Percentiles rank a stretch among this genome's conserved stretches.
phyloP scores from a whole-genome alignment of 2,888 invertebrate genomes.

The Xanthia togata region DNA sequence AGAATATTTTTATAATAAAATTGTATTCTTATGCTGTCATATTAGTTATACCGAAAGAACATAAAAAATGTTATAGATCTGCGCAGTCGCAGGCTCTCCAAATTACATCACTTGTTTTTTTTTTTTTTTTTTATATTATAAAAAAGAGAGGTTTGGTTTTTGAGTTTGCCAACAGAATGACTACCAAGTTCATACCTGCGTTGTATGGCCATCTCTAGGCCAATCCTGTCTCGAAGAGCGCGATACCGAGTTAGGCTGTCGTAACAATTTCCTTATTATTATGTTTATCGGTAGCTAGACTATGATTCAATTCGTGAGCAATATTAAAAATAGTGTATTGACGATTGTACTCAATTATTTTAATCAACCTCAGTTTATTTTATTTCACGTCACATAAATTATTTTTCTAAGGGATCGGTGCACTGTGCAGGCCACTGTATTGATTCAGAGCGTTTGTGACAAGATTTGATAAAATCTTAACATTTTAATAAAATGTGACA shows the following conservation, averaged over 20 bases:
- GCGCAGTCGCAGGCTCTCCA: background rate
- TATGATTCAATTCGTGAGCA: background rate
- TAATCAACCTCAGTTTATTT: constrained; percentile 10
- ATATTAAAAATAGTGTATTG: constrained; percentile 23
- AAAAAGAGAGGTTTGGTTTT: background rate
- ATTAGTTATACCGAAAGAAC: background rate
- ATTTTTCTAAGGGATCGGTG: background rate
- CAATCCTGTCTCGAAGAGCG: constrained; percentile 24
- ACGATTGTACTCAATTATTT: background rate
- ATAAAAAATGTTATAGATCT: background rate
- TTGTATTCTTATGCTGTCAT: background rate
- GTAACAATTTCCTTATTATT: constrained; percentile 19
- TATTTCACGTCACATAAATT: background rate
- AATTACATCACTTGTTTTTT: no score
- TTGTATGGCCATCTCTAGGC: background rate
- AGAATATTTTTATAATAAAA: background rate
- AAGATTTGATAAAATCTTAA: background rate
- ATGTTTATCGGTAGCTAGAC: background rate
- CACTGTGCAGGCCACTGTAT: background rate
- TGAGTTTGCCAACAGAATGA: background rate
- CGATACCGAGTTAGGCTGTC: constrained; percentile 16
- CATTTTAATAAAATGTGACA: background rate
- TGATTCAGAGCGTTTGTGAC: background rate
- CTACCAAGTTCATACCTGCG: constrained; percentile 27
- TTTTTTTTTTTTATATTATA: no score